A percentile compares a stretch with the other conserved stretches of the same genome.
These are phyloP conservation scores for Acrocyrtus sp. DNA, from an alignment of 2,888 invertebrate species.

Conservation along the genomic window DNA sequence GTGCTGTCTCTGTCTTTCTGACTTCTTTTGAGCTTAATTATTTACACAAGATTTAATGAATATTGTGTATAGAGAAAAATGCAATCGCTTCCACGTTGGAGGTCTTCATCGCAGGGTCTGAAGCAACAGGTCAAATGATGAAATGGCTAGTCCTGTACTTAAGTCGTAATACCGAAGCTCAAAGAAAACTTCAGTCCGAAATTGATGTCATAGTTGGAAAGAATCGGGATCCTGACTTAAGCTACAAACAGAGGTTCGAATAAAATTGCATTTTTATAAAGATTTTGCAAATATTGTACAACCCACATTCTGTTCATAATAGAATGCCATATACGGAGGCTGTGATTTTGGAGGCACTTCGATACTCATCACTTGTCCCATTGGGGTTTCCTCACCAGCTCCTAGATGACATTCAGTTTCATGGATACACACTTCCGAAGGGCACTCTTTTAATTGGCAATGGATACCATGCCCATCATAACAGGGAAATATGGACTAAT, in stretches of 20 bases:
- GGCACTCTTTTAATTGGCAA: not conserved
- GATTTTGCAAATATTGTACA: not conserved
- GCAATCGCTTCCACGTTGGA: too few relatives aligned
- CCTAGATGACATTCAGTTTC: not conserved
- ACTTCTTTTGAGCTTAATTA: too few relatives aligned
- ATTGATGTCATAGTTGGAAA: conserved; percentile 37
- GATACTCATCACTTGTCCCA: not conserved
- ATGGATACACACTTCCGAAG: not conserved
- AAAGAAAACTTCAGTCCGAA: conserved; percentile 41
- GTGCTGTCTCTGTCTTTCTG: too few relatives aligned
- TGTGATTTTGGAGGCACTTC: conserved; percentile 20
- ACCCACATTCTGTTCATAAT: not conserved
- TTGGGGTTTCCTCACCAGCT: not conserved
- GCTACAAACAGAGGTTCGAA: not conserved
- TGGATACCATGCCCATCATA: not conserved
- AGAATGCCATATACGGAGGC: conserved; percentile 32
- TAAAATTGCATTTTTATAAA: too few relatives aligned
- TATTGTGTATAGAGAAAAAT: too few relatives aligned
- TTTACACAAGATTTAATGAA: too few relatives aligned
- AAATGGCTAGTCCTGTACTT: conserved; percentile 43
- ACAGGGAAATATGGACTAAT: conserved; percentile 9
- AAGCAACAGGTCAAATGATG: too few relatives aligned
- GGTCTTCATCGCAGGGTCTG: too few relatives aligned
- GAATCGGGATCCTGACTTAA: not conserved
- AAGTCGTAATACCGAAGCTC: conserved; percentile 22